phyloP scores from a whole-genome alignment of 2,113 vertebrate species.

The Hemibagrus wyckioides region DNA sequence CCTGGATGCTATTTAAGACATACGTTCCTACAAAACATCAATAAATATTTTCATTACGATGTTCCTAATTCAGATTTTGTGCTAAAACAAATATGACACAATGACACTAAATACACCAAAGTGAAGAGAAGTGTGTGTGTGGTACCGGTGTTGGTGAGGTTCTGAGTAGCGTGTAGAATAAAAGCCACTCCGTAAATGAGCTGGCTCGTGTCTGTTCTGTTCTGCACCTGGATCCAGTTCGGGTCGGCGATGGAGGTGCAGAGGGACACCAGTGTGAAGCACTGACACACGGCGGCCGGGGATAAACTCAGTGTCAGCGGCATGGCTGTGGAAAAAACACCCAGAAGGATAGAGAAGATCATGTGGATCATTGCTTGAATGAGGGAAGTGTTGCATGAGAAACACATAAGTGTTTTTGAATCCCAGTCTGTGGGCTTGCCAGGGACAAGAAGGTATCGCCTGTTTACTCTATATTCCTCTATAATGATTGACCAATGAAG shows the following conservation, averaged over 20 bases:
- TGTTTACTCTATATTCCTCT: neutral
- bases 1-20: neutral
- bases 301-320: conserved; percentile 58
- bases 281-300: conserved; percentile 62
- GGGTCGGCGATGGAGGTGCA: conserved; percentile 64
- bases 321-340: conserved; percentile 42
- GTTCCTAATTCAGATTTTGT: neutral
- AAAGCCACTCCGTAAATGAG: conserved; percentile 64
- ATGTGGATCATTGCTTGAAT: neutral
- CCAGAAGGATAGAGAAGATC: neutral
- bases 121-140: neutral
- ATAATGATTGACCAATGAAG: neutral
- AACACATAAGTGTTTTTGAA: neutral
- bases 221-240: conserved; percentile 63
- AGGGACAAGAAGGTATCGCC: neutral
- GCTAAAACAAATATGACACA: neutral
- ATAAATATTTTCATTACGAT: too few relatives aligned
- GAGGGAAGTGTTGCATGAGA: neutral
- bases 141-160: conserved; percentile 60
- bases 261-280: conserved; percentile 58
- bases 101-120: neutral
- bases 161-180: conserved; percentile 54
- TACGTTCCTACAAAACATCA: too few relatives aligned
- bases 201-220: conserved; percentile 37
- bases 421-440: neutral